Conservation (phyloP, 2,888 invertebrate genomes). For the Pecten maximus region DNA sequence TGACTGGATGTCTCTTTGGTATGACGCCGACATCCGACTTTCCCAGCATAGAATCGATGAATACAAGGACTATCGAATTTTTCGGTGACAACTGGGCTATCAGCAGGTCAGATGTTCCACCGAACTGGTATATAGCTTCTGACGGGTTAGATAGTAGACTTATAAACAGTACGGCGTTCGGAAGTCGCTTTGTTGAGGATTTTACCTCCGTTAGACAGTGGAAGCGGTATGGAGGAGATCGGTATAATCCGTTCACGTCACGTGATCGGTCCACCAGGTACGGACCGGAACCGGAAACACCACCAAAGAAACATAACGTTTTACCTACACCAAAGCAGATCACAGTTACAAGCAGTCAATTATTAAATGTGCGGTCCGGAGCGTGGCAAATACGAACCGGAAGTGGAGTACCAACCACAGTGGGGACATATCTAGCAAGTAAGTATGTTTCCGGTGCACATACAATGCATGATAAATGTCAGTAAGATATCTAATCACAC, state of each 20-base stretch:
- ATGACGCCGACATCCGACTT: slow-evolving; percentile 66
- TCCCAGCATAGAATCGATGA: slow-evolving; percentile 58
- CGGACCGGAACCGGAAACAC: slow-evolving; percentile 52
- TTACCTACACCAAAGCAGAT: slow-evolving; percentile 60
- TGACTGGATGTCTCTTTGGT: slow-evolving; percentile 72
- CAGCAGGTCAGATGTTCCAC: slow-evolving; percentile 68
- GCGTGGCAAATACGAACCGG: neutral
- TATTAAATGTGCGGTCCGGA: neutral
- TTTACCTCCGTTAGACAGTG: slow-evolving; percentile 68
- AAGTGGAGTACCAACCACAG: neutral
- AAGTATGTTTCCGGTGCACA: neutral
- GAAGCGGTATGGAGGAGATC: slow-evolving; percentile 66
- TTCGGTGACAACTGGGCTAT: slow-evolving; percentile 72
- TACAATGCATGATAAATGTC: too few species aligned
- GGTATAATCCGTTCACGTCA: slow-evolving; percentile 72
- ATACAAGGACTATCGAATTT: slow-evolving; percentile 62
- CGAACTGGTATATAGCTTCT: slow-evolving; percentile 71
- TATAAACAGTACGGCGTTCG: slow-evolving; percentile 61
- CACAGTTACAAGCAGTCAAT: neutral
- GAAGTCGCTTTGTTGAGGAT: slow-evolving; percentile 67
- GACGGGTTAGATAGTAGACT: slow-evolving; percentile 58
- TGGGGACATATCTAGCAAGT: slow-evolving; percentile 39
- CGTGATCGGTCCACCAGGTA: slow-evolving; percentile 67
- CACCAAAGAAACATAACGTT: slow-evolving; percentile 36
- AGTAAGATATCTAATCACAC: too few species aligned